Base-by-base conservation (phyloP, 2,888 invertebrate species). In the Drosophila kanekoi region DNA sequence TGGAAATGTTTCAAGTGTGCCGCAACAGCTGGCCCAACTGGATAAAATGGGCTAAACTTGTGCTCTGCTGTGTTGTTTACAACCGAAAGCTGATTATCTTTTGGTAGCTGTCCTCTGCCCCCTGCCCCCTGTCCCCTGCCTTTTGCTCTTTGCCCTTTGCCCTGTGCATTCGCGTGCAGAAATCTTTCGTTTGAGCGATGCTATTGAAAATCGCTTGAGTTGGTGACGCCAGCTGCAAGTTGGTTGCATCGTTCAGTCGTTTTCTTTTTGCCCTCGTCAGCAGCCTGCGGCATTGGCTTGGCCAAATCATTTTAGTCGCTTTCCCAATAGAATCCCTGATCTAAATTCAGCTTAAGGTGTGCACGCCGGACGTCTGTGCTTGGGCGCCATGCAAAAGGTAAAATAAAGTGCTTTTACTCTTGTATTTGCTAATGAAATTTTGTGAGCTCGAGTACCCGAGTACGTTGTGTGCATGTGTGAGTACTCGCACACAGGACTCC, bases 51-150 rank as follows among this genome's bases (percentile, higher is more conserved):
- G 52, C 45, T 53, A 54, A 66, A 72, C 37, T 76, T 76, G 76
- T 51, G 56, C 59, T 53, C 44, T 58, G n/a, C 40, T 44, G 44
- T 65, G 53, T 32, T 51, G 69, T 51, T 69, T 64, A 69, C 72
- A 62, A 61, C 41, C 54, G 43, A 68, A 64, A 60, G 72, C 75
- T 76, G 77, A 72, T 75, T 72, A 76, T 76, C 56, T 67, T 53
- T 44, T 23, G 33, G 53, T 33, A 28, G 40, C 43, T 41, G 18
- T 48, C 13, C 35, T 23, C 5, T 23, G 20, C 5, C n/a, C 32
- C 37, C 8, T 9, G 40, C 10, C 14, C 38, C 0, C 1, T 14
- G 28, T 3, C 14, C 6, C 2, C 6, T 37, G n/a, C 14, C 8
- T 1, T 14, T 6, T 14, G 38, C 8, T 5, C 23, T 20, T 8